phyloP scores from a whole-genome alignment of 2,797 vertebrate species.

The Thamnophis elegans region DNA sequence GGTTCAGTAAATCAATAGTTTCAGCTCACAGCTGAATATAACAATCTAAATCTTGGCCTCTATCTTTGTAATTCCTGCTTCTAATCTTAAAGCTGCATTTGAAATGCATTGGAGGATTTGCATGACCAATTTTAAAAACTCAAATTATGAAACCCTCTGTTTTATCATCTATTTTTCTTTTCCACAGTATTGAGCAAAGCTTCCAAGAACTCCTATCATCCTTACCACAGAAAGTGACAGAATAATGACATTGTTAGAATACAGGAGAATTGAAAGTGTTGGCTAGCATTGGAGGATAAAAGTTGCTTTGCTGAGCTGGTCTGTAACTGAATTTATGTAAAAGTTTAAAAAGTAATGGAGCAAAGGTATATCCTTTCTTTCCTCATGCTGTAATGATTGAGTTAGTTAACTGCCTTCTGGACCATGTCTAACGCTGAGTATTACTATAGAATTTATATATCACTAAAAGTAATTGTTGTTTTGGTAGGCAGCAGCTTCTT shows the following conservation, averaged over 20 bases:
- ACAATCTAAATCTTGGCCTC: neutral
- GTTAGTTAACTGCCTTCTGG: neutral
- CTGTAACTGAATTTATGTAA: neutral
- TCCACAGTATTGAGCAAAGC: neutral
- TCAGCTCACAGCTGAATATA: neutral
- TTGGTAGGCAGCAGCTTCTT: neutral
- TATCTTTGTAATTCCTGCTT: neutral
- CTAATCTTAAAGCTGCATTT: neutral
- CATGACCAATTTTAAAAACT: neutral
- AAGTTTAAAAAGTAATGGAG: neutral
- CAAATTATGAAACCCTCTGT: neutral
- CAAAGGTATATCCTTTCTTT: neutral
- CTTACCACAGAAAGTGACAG: neutral
- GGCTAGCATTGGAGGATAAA: neutral
- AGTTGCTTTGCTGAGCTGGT: neutral
- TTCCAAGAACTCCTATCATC: neutral
- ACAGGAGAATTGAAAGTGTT: neutral
- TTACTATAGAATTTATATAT: neutral
- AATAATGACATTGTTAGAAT: neutral
- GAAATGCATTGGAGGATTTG: neutral
- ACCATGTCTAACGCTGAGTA: neutral
- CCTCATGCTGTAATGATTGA: neutral
- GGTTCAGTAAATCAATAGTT: neutral
- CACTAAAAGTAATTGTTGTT: neutral
- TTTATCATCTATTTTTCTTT: neutral